phyloP scores from a whole-genome alignment of 2,113 vertebrate species.

The Puffinus mauretanicus region DNA sequence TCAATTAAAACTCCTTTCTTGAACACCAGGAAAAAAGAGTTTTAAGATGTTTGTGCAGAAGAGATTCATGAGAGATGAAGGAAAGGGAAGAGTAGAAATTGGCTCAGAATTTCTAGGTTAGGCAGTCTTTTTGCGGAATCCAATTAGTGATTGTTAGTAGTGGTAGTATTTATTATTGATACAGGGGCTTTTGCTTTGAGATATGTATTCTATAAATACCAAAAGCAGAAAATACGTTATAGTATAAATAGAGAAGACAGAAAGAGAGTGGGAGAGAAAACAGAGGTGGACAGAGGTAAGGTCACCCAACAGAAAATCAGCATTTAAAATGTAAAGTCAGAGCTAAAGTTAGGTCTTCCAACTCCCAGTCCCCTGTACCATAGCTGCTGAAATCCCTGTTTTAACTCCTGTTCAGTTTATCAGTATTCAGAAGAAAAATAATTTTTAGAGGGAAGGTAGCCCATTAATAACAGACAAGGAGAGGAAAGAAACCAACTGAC shows the following conservation, averaged over 20 bases:
- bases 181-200: background rate
- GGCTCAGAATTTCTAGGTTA: background rate
- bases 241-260: background rate
- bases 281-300: background rate
- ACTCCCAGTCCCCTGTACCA: accelerated
- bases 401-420: background rate
- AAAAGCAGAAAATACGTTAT: background rate
- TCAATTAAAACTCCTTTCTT: background rate
- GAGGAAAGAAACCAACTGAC: background rate
- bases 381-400: background rate
- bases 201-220: background rate
- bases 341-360: background rate
- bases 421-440: background rate
- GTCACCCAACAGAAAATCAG: background rate
- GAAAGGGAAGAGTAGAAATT: background rate
- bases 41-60: background rate
- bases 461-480: background rate
- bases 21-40: background rate
- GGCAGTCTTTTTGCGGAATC: background rate
- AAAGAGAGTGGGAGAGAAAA: background rate
- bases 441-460: background rate
- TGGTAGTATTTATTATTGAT: background rate
- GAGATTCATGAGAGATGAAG: background rate
- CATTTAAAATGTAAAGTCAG: background rate
- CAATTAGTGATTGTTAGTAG: background rate